A percentile compares a stretch with the other conserved stretches of the same genome.
Evolutionary conservation across 1,140 invertebrate genomes (phyloP).

Genomic region (Drosophila carrolli): DNA sequence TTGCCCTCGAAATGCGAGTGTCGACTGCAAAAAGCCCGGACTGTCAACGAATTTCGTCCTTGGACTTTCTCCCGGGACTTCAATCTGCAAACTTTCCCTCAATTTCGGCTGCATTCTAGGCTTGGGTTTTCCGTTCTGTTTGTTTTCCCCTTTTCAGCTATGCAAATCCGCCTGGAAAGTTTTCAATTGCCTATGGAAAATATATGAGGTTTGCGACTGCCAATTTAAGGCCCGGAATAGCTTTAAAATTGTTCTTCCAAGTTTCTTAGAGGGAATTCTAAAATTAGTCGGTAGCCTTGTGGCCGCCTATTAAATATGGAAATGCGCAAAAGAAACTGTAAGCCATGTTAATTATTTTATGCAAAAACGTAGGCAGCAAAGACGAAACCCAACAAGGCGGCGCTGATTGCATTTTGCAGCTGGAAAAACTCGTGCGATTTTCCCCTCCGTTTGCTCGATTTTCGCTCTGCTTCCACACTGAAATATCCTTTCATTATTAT

Average conservation of each 20-base stretch:
- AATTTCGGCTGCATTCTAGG: slow-evolving; percentile 28
- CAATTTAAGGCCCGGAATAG: slow-evolving; percentile 24
- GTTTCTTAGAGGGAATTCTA: slow-evolving; percentile 11
- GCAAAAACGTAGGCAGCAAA: slow-evolving; percentile 36
- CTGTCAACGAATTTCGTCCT: slow-evolving; percentile 35
- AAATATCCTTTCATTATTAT: slow-evolving; percentile 74
- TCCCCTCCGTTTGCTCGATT: slow-evolving; percentile 4
- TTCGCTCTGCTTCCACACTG: neutral
- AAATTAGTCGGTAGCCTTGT: slow-evolving; percentile 19
- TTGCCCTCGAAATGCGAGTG: slow-evolving; percentile 43
- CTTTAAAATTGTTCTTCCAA: neutral
- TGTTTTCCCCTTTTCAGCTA: slow-evolving; percentile 12
- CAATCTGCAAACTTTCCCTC: slow-evolving; percentile 28
- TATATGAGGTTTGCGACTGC: slow-evolving; percentile 37
- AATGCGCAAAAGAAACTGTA: slow-evolving; percentile 61
- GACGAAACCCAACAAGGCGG: slow-evolving; percentile 55
- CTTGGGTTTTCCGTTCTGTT: slow-evolving; percentile 15
- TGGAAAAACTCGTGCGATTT: slow-evolving; percentile 30
- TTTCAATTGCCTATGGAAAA: slow-evolving; percentile 51
- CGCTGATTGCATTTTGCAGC: slow-evolving; percentile 71
- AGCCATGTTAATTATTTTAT: slow-evolving; percentile 75
- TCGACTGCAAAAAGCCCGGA: slow-evolving; percentile 39
- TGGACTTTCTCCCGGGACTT: slow-evolving; percentile 20
- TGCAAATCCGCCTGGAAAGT: slow-evolving; percentile 43
- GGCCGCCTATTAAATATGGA: slow-evolving; percentile 68